Conservation (phyloP, 2,888 invertebrate species). For the Terebella lapidaria region DNA sequence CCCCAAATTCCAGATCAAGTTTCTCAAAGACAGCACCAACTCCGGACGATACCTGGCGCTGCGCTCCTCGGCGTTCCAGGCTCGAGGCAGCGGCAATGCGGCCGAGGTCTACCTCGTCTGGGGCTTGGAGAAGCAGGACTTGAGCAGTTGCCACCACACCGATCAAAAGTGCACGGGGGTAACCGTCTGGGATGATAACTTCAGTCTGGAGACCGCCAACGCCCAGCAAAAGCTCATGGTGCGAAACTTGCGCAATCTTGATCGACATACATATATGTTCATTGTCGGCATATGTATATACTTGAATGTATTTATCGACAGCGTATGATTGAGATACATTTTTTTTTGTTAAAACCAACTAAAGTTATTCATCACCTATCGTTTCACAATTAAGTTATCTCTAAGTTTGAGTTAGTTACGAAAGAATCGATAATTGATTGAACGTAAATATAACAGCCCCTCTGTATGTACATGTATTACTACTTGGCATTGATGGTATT, state of each 20-base stretch:
- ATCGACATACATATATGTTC: no score
- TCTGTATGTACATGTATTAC: no score
- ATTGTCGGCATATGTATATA: no score
- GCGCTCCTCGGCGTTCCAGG: constrained; percentile 27
- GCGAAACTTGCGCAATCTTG: not conserved
- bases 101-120: constrained; percentile 33
- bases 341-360: no score
- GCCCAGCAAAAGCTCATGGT: constrained; percentile 41
- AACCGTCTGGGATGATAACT: constrained; percentile 34
- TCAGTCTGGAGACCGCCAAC: constrained; percentile 34
- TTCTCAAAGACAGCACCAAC: constrained; percentile 31
- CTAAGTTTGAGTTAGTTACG: no score
- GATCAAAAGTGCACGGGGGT: constrained; percentile 33
- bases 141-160: constrained; percentile 35
- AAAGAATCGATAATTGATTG: no score
- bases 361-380: no score
- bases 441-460: no score
- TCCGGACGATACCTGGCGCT: constrained; percentile 28
- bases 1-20: constrained; percentile 34
- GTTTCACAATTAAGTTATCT: no score
- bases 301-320: no score
- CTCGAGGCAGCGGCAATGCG: not conserved
- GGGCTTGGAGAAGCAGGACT: constrained; percentile 36
- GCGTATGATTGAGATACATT: no score
- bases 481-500: no score